Conservation (phyloP, 2,113 vertebrate species). For the Gopherus flavomarginatus region DNA sequence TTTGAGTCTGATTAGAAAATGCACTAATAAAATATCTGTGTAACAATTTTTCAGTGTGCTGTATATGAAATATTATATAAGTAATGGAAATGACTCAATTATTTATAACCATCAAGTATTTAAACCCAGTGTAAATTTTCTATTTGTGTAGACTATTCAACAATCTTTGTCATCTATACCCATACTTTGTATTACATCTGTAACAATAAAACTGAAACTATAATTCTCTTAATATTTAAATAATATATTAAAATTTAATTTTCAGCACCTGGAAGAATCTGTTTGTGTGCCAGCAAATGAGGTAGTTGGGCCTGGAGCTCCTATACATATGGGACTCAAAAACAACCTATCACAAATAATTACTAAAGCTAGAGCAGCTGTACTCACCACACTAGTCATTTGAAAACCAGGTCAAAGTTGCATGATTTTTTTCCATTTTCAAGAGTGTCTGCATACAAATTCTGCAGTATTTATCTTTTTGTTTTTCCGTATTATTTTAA, state of each 20-base stretch:
- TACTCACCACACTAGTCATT: constrained; percentile 72
- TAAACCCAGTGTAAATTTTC: constrained; percentile 55
- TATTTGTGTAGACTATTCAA: constrained; percentile 34
- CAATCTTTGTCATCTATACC: constrained; percentile 14
- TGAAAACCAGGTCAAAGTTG: constrained; percentile 84
- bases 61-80: neutral
- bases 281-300: constrained; percentile 84
- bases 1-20: neutral
- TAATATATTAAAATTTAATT: constrained; percentile 94
- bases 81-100: constrained; percentile 39
- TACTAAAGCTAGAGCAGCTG: constrained; percentile 81
- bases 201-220: constrained; percentile 82
- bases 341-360: constrained; percentile 87
- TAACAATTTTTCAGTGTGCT: neutral
- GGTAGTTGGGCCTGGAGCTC: constrained; percentile 80
- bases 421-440: constrained; percentile 66
- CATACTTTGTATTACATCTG: constrained; percentile 79
- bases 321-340: constrained; percentile 84
- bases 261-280: constrained; percentile 88
- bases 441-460: constrained; percentile 54
- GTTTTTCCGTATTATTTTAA: neutral
- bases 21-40: neutral
- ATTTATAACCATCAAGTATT: constrained; percentile 40
- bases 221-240: constrained; percentile 93
- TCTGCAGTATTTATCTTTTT: constrained; percentile 30